These are phyloP conservation scores for Dasypolia templi DNA, from an alignment of 2,888 invertebrate genomes.

Conservation along the genomic window DNA sequence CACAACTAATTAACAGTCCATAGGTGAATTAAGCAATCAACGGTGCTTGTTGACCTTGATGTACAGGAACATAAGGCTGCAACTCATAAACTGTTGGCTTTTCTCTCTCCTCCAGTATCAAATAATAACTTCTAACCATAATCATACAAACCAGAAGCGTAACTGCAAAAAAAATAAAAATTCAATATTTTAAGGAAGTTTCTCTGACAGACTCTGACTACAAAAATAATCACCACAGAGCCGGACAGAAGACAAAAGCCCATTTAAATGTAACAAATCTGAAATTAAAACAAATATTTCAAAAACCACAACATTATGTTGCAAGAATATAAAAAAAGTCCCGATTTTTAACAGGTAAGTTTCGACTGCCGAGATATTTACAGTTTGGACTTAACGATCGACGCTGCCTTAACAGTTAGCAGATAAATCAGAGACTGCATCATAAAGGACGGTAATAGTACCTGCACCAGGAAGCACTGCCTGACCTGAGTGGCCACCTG, in stretches of 20 bases:
- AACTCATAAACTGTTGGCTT: slow-evolving; percentile 80
- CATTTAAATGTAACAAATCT: slow-evolving; percentile 32
- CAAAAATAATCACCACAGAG: slow-evolving; percentile 45
- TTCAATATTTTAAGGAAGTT: not conserved
- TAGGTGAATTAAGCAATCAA: slow-evolving; percentile 63
- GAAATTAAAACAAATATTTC: slow-evolving; percentile 30
- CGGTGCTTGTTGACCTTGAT: slow-evolving; percentile 68
- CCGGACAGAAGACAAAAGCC: slow-evolving; percentile 20
- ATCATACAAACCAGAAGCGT: slow-evolving; percentile 79
- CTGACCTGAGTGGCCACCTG: not conserved
- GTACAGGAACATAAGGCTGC: slow-evolving; percentile 77
- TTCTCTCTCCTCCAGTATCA: slow-evolving; percentile 81
- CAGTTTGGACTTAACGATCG: not conserved
- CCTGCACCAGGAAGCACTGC: not conserved
- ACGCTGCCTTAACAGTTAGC: too few relatives aligned
- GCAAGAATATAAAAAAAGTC: too few relatives aligned
- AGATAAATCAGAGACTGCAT: not conserved
- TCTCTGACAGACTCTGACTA: slow-evolving; percentile 26
- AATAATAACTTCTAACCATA: slow-evolving; percentile 81
- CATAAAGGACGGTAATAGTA: not conserved
- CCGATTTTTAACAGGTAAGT: not conserved
- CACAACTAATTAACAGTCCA: not conserved
- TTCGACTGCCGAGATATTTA: not conserved
- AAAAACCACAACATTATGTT: not conserved
- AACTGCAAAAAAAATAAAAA: slow-evolving; percentile 73